Base-by-base conservation (phyloP, 2,113 vertebrate species). In the Edolisoma coerulescens region DNA sequence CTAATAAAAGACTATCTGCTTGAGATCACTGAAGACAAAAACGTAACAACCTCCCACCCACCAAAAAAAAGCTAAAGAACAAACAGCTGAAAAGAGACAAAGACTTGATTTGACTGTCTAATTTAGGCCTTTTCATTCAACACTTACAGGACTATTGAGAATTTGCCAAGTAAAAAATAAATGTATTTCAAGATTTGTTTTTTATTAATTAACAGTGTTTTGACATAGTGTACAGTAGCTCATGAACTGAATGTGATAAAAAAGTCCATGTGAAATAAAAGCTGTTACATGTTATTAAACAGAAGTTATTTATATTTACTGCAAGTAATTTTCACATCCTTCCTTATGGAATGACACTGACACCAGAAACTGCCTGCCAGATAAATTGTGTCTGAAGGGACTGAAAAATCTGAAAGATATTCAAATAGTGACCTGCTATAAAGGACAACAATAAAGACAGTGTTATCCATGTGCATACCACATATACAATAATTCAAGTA, bases 21-120 rank as follows among this genome's bases (percentile, higher is more conserved):
- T 79, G 47, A 44, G 21, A 79, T 27, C 7, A 42, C 18, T 33
- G 28, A 57, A 14, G 5, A 53, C 7, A 47, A 35, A 50, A 64
- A 32, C 5, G 5, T 19, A 76, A 56, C 6, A 18, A 17, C 4
- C 0, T 35, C 8, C 11, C 3, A 14, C 2, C 6, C 4, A 1
- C 3, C 2, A 4, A 22, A 54, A 74, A 6, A 44, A 21, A 1
- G 5, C 3, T 13, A 59, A n/a, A 35, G 6, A 52, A 26, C 16
- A 42, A 53, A 11, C 4, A 77, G 4, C 19, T 67, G 47, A 47
- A 81, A 47, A 54, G 13, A 42, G 32, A 26, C 11, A 70, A 47
- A 77, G 21, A 39, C 13, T 64, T 35, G 9, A 30, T 42, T 52
- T 53, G 4, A 6, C 6, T 54, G 22, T n/a, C n/a, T 73, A 39